Evolutionary conservation across 2,797 vertebrate genomes (phyloP).

Genomic region (Lacerta bilineata): DNA sequence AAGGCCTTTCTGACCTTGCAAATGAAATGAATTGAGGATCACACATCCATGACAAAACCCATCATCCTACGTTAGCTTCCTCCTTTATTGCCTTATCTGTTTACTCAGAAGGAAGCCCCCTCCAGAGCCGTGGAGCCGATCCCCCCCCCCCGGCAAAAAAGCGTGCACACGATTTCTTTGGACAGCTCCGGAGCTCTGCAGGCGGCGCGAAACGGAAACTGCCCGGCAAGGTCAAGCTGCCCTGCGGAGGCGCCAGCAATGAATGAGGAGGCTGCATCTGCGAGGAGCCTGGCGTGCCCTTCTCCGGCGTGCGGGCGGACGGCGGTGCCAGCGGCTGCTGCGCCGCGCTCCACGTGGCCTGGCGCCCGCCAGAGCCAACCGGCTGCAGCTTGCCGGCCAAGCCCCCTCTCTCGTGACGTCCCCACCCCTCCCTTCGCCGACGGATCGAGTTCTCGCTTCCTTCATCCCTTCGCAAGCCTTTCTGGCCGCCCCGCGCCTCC

Average conservation of each 20-base stretch:
- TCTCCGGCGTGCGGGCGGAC: not conserved
- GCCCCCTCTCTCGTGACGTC: not conserved
- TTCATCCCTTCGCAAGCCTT: not conserved
- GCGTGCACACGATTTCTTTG: not conserved
- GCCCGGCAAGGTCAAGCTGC: no score
- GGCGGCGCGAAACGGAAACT: not conserved
- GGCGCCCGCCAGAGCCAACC: slow-evolving; percentile 5
- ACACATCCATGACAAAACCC: no score
- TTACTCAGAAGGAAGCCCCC: not conserved
- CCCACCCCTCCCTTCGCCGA: slow-evolving; percentile 24
- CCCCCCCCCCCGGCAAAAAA: no score
- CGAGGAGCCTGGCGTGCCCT: not conserved
- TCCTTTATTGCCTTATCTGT: not conserved
- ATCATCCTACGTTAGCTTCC: no score
- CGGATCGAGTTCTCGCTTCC: not conserved
- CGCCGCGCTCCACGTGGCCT: not conserved
- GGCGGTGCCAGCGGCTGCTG: not conserved
- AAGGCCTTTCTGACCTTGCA: no score
- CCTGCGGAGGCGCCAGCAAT: no score
- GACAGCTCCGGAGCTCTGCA: slow-evolving; percentile 7
- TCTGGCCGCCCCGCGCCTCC: not conserved
- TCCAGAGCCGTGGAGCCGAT: not conserved
- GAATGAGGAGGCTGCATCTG: not conserved
- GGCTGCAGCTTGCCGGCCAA: not conserved
- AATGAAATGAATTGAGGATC: no score